phyloP scores from a whole-genome alignment of 2,888 invertebrate genomes.

The Caenorhabditis wallacei region DNA sequence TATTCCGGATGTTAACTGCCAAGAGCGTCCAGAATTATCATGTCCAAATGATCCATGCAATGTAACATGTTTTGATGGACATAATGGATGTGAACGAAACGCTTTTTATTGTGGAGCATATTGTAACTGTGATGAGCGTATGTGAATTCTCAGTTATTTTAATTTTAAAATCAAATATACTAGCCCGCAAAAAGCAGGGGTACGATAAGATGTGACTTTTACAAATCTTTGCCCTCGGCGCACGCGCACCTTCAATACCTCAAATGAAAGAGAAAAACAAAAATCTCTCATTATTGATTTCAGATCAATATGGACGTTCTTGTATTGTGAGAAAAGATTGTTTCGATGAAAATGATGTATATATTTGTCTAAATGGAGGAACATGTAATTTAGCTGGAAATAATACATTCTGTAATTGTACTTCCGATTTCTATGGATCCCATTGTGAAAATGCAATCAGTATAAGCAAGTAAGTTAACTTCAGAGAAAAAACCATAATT shows the following conservation, averaged over 20 bases:
- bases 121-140: slow-evolving; percentile 16
- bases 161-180: too few relatives aligned
- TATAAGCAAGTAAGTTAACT: slow-evolving; percentile 3
- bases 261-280: background rate
- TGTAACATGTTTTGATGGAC: background rate
- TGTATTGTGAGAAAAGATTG: slow-evolving; percentile 40
- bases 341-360: background rate
- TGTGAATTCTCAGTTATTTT: too few relatives aligned
- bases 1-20: background rate
- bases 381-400: slow-evolving; percentile 15
- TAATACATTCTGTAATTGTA: slow-evolving; percentile 1
- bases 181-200: too few relatives aligned
- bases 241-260: too few relatives aligned
- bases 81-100: background rate
- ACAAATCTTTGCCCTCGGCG: too few relatives aligned
- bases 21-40: background rate
- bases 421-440: slow-evolving; percentile 11
- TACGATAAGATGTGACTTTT: too few relatives aligned
- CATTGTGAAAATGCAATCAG: slow-evolving; percentile 16
- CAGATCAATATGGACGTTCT: slow-evolving; percentile 28
- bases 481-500: background rate
- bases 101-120: slow-evolving; percentile 1
- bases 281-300: background rate
- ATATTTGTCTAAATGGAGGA: slow-evolving; percentile 50
- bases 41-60: background rate